phyloP scores from a whole-genome alignment of 2,888 invertebrate species.

The Chaitophorus viminalis region DNA sequence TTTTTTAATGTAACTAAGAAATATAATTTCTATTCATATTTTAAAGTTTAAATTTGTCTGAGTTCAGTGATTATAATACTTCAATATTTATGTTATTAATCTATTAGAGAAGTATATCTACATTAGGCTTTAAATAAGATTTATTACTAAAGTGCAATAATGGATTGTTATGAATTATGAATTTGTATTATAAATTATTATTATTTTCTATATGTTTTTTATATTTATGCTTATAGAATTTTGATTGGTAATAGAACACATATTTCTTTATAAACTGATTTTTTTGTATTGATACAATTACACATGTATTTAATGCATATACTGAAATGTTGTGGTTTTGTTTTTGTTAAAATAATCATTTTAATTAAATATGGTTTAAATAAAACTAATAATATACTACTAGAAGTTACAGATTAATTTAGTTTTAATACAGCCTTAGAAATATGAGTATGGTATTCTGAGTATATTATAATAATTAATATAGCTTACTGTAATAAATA shows the following conservation, averaged over 20 bases:
- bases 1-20: too few species aligned
- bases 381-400: too few species aligned
- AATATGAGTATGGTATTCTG: too few species aligned
- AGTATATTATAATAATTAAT: too few species aligned
- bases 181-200: conserved; percentile 40
- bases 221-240: conserved; percentile 1
- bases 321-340: not conserved
- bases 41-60: not conserved
- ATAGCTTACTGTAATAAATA: too few species aligned
- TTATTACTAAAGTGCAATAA: conserved; percentile 55
- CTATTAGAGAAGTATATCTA: conserved; percentile 2
- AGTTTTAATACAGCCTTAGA: too few species aligned
- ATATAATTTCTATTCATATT: too few species aligned
- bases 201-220: conserved; percentile 5
- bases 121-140: conserved; percentile 15
- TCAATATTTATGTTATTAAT: conserved; percentile 25
- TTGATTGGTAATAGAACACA: not conserved
- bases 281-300: not conserved
- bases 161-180: conserved; percentile 42
- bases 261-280: not conserved
- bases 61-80: not conserved
- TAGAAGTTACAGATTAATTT: too few species aligned
- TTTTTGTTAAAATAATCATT: not conserved
- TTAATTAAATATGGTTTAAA: not conserved
- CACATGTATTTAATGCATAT: not conserved